Conservation (phyloP, 2,888 invertebrate species). For the Azorinus chamasolen region DNA sequence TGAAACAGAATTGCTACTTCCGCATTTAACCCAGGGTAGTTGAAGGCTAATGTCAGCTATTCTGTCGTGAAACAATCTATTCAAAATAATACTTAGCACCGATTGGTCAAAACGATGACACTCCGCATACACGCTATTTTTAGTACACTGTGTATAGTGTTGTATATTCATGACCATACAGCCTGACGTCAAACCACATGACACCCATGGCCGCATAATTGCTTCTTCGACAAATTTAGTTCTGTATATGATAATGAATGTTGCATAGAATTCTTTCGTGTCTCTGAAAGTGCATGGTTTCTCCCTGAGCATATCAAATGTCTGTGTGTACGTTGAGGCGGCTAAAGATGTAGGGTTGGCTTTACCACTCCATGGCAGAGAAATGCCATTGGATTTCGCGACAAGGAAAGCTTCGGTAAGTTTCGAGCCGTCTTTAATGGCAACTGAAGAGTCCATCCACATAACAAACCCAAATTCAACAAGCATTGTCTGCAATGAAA, state of each 20-base stretch:
- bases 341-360: conserved; percentile 45
- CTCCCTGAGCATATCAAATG: conserved; percentile 50
- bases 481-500: conserved; percentile 44
- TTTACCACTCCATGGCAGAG: conserved; percentile 7
- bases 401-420: conserved; percentile 33
- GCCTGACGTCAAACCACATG: conserved; percentile 58
- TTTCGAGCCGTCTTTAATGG: conserved; percentile 36
- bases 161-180: conserved; percentile 49
- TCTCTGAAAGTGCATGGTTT: conserved; percentile 45
- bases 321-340: conserved; percentile 37
- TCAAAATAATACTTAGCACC: conserved; percentile 53
- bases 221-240: conserved; percentile 46
- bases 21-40: no score
- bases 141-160: conserved; percentile 2
- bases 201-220: conserved; percentile 57
- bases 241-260: conserved; percentile 49
- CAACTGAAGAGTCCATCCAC: conserved; percentile 63
- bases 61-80: conserved; percentile 1
- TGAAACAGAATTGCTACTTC: no score
- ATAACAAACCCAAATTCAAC: conserved; percentile 53
- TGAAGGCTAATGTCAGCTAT: no score
- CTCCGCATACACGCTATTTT: conserved; percentile 37
- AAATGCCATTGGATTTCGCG: conserved; percentile 42
- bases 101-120: conserved; percentile 67
- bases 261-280: conserved; percentile 56